Evolutionary conservation across 2,888 invertebrate species (phyloP), one percentile per base, ranked within the genome.

Genomic region (Dastarcus helophoroides): DNA sequence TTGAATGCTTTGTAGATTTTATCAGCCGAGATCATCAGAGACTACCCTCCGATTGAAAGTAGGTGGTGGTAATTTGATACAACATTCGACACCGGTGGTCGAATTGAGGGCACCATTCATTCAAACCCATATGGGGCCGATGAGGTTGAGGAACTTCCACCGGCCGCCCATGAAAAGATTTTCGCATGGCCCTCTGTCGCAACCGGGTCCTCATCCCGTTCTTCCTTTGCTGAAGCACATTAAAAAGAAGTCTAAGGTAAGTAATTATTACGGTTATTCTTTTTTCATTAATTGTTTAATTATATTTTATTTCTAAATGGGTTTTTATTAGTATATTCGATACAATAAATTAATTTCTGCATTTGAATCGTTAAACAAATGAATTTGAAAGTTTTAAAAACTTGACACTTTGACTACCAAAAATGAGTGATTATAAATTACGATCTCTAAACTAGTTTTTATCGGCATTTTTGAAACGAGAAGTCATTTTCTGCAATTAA

Each of bases 1-100:
- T n/a, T 23, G 23, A 11, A 24, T 24, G n/a, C 21, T 29, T 57
- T 60, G 4, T 60, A 93, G 94, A 31, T 94, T 73, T 59, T 98
- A 98, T 58, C 81, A 84, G 64, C 84, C 95, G 0, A 82, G 88
- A 49, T 84, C 88, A 0, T 83, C 86, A 6, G 79, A 79, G 46
- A 76, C 77, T 3, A 77, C 84, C 6, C 65, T 83, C 9, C 72
- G 85, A 14, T 67, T 88, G 1, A 85, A 86, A 62, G 84, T 90
- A 3, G 88, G 89, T 6, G 90, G 89, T 2, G 89, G 85, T 1
- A 89, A 86, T 59, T 67, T 93, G 3, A 88, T 93, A 35, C 91
- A 98, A 58, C 98, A 98, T 64, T 95, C 97, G 19, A 97, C 93
- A 0, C 97, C 98, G 0, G 91, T 94, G 0, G 89, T 95, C 5